Conservation (phyloP, 2,797 vertebrate genomes). For the Taenioides sp. region DNA sequence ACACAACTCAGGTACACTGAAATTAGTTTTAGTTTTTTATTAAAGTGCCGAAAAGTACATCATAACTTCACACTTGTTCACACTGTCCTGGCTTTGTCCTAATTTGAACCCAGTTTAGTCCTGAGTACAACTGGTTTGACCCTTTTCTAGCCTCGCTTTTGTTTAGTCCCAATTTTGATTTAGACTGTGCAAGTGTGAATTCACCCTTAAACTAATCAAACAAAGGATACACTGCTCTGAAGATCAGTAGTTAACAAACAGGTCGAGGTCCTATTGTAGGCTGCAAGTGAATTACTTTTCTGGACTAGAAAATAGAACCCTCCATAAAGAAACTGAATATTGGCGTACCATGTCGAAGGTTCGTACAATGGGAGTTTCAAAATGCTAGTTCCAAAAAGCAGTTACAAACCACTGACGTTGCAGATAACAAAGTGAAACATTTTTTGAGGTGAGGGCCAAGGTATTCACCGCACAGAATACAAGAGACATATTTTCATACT, state of each 20-base stretch:
- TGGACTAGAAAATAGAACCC: neutral
- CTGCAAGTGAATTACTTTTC: neutral
- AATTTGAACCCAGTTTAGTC: neutral
- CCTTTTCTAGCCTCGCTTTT: neutral
- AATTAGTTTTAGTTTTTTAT: too few species aligned
- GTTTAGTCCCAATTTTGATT: neutral
- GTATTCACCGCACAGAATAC: neutral
- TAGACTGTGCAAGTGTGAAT: too few species aligned
- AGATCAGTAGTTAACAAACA: neutral
- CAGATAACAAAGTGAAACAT: constrained; percentile 1
- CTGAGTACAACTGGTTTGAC: too few species aligned
- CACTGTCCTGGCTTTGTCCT: neutral
- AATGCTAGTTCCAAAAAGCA: neutral
- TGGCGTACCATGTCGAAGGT: too few species aligned
- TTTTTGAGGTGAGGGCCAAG: neutral
- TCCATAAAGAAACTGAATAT: neutral
- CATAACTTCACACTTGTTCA: too few species aligned
- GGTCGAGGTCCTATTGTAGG: neutral
- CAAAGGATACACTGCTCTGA: neutral
- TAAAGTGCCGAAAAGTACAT: too few species aligned
- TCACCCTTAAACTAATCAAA: neutral
- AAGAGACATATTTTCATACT: constrained; percentile 4
- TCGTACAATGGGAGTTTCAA: neutral
- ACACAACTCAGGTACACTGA: too few species aligned
- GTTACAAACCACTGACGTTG: neutral